Evolutionary conservation across 2,888 invertebrate genomes (phyloP).

Genomic region (Mystacides longicornis): DNA sequence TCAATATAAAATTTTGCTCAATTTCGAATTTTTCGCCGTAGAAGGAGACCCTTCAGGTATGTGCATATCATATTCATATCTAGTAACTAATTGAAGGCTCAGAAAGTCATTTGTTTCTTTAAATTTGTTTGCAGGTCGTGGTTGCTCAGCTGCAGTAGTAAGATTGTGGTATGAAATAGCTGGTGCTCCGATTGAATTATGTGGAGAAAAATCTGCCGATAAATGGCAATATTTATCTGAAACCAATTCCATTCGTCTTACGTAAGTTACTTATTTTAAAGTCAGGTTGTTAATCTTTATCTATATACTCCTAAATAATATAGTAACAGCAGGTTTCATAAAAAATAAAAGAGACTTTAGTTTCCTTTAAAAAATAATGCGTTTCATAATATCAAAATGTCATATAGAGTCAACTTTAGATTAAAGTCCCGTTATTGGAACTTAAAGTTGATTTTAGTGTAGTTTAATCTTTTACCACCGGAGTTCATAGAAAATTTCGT

Average conservation of each 20-base stretch:
- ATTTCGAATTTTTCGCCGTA: constrained; percentile 85
- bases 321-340: too few species aligned
- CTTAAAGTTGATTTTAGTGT: too few species aligned
- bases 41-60: constrained; percentile 86
- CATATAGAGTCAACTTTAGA: too few species aligned
- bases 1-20: constrained; percentile 80
- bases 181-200: constrained; percentile 77
- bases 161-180: constrained; percentile 81
- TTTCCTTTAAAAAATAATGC: too few species aligned
- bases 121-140: constrained; percentile 55
- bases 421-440: too few species aligned
- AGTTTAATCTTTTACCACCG: too few species aligned
- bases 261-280: constrained; percentile 51
- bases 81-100: background rate
- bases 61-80: constrained; percentile 28
- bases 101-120: background rate
- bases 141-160: constrained; percentile 86
- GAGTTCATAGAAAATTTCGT: too few species aligned
- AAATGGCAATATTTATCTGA: constrained; percentile 82
- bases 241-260: constrained; percentile 78
- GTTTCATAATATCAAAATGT: too few species aligned
- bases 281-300: too few species aligned
- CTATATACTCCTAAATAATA: too few species aligned
- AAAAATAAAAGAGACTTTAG: too few species aligned
- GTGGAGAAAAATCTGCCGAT: constrained; percentile 74